Evolutionary conservation across 2,888 invertebrate species (phyloP).

Genomic region (Xestia sexstrigata): DNA sequence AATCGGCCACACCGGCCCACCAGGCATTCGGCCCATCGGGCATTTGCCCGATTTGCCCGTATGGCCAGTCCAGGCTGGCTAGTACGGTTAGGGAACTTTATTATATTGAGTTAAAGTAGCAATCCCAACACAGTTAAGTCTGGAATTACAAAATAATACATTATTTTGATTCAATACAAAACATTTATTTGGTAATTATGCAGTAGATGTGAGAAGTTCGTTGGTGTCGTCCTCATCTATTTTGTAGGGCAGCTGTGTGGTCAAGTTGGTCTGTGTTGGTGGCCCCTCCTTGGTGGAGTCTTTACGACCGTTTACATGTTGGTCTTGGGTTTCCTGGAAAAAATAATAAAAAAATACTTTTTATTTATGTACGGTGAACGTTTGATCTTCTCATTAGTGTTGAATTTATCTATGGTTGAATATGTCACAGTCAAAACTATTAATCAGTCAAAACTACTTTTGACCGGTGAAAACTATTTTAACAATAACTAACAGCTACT

Average conservation of each 20-base stretch:
- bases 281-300: conserved; percentile 66
- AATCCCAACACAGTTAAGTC: background rate
- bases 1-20: too few species aligned
- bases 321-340: conserved; percentile 64
- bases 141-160: background rate
- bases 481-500: too few species aligned
- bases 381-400: background rate
- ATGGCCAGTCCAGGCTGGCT: too few species aligned
- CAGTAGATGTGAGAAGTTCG: conserved; percentile 80
- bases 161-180: conserved; percentile 36
- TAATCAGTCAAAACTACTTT: too few species aligned
- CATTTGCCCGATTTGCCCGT: too few species aligned
- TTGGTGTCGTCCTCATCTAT: conserved; percentile 92
- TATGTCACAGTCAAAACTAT: too few species aligned
- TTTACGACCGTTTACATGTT: conserved; percentile 42
- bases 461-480: too few species aligned
- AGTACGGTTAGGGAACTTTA: too few species aligned
- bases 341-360: background rate
- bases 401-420: too few species aligned
- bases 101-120: too few species aligned
- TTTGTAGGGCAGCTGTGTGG: conserved; percentile 91
- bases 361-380: background rate
- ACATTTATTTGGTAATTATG: conserved; percentile 67
- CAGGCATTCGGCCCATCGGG: too few species aligned
- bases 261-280: conserved; percentile 81